Evolutionary conservation across 2,113 vertebrate species (phyloP), one percentile per base, ranked within the genome.

Genomic region (Heteronetta atricapilla): DNA sequence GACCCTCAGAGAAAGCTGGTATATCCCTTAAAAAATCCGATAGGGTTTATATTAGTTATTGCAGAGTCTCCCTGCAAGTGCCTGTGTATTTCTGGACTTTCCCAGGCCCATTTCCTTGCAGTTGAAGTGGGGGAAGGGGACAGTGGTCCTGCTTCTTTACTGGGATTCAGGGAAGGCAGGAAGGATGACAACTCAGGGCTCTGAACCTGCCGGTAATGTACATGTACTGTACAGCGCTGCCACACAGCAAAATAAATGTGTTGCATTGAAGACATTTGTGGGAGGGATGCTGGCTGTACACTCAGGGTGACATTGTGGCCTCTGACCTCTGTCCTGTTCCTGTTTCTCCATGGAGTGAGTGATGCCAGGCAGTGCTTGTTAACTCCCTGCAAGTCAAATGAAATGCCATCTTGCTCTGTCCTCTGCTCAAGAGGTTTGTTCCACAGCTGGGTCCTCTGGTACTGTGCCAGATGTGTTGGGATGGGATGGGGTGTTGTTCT

Each of bases 181-280:
- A 69, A 63, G 78, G 92, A 90, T 83, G 88, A 59, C 17, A 58
- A 2, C 73, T 96, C 83, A 91, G 68, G 81, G 79, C 77, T 95
- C 82, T 89, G 75, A 93, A 86, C 79, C 64, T 91, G 69, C 56
- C 87, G 82, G 56, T 95, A 70, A 93, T 85, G 36, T 82, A 59
- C 88, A 29, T 94, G 42, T 80, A 42, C 42, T 88, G 62, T 92
- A 73, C 36, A 52, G n/a, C 52, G 36, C 28, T 76, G 44, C 56
- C 59, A 67, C 74, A 73, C 21, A 84, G 62, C 70, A 79, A 96
- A 96, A 97, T 96, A 97, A 96, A 97, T 50, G 33, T 82, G 42
- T 94, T 74, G 16, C 64, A 48, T 91, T 3, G 1, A 83, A 88
- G 42, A 86, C 44, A 23, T 90, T 7, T 64, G 7, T 2, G 34